Percentiles rank a stretch among this genome's conserved stretches.
Evolutionary conservation across 1,140 invertebrate genomes (phyloP).

Genomic region (Zaprionus africanus): DNA sequence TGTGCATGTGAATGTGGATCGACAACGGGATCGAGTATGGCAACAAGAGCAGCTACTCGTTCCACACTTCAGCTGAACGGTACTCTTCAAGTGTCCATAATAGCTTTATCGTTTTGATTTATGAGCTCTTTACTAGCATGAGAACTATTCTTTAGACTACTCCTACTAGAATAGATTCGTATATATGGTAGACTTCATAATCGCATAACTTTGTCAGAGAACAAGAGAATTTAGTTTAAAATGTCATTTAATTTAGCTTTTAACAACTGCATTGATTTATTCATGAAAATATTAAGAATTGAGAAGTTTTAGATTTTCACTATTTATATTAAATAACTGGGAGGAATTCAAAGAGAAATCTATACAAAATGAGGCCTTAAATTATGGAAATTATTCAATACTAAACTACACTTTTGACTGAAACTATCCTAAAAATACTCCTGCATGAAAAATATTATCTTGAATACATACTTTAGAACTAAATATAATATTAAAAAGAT

Average conservation of each 20-base stretch:
- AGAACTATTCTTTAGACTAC: neutral
- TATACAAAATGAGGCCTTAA: no score
- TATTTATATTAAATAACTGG: no score
- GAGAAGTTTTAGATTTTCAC: no score
- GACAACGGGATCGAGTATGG: neutral
- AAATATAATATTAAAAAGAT: neutral
- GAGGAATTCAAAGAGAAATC: no score
- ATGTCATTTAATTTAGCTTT: no score
- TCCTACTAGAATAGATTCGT: neutral
- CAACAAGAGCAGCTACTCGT: conserved; percentile 38
- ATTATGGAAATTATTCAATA: no score
- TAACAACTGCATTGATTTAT: neutral
- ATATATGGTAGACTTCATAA: neutral
- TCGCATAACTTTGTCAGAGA: neutral
- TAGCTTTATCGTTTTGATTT: conserved; percentile 3
- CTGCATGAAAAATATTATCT: no score
- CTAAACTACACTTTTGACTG: no score
- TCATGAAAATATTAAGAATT: no score
- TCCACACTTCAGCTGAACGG: conserved; percentile 13
- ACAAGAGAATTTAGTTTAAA: neutral
- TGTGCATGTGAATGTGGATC: neutral
- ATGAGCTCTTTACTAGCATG: neutral
- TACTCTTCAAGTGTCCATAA: conserved; percentile 3
- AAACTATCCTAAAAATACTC: no score
- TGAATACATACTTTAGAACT: no score